A percentile compares a stretch with the other conserved stretches of the same genome.
Conservation (phyloP, 2,113 vertebrate species). For the Dinomys branickii region DNA sequence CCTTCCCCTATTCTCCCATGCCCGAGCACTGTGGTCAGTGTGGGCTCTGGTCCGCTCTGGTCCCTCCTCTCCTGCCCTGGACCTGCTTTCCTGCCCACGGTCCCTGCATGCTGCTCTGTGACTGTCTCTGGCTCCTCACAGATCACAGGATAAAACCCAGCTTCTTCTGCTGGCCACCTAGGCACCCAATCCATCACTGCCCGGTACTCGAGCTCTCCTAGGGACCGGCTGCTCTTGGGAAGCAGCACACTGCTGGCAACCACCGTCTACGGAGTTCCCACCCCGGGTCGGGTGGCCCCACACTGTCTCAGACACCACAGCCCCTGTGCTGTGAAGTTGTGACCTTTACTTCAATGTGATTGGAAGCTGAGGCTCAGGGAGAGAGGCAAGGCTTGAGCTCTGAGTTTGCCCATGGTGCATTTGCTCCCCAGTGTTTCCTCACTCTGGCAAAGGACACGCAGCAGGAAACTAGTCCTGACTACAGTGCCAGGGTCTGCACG, state of each 20-base stretch:
- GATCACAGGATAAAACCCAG: background rate
- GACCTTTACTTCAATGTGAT: background rate
- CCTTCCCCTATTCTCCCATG: background rate
- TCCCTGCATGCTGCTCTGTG: background rate
- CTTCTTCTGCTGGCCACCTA: background rate
- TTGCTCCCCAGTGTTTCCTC: background rate
- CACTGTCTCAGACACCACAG: fast-evolving
- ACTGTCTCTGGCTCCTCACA: background rate
- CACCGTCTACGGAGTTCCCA: too few relatives aligned
- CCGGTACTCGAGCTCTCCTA: fast-evolving
- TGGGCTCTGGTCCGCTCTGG: background rate
- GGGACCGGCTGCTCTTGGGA: background rate
- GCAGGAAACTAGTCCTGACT: too few relatives aligned
- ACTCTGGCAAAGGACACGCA: background rate
- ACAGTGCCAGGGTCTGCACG: fast-evolving
- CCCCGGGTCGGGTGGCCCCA: fast-evolving
- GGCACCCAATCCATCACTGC: background rate
- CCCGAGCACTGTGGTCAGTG: too few relatives aligned
- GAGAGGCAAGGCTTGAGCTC: background rate
- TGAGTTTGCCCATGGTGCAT: background rate
- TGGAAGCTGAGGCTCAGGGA: background rate
- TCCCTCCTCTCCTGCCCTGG: background rate
- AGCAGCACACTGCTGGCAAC: fast-evolving
- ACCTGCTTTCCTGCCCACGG: background rate
- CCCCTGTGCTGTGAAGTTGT: background rate